Evolutionary conservation across 2,113 vertebrate species (phyloP).

Genomic region (Larimichthys crocea): DNA sequence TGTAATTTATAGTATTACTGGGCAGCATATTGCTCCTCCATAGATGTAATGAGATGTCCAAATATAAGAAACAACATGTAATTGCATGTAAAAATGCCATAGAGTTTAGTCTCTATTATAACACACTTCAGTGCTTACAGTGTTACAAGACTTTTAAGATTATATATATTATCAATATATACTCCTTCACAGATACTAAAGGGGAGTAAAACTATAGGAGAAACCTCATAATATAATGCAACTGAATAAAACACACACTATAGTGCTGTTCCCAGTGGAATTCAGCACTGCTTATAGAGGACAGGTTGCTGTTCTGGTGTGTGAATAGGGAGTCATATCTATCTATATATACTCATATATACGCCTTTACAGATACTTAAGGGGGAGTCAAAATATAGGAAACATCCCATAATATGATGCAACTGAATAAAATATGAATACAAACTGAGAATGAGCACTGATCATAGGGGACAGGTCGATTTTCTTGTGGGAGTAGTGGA

Average conservation of each 20-base stretch:
- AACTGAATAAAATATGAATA: too few relatives aligned
- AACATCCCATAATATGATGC: too few relatives aligned
- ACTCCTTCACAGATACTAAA: neutral
- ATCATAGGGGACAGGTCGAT: too few relatives aligned
- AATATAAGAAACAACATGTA: neutral
- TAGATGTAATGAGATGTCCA: neutral
- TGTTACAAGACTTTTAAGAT: neutral
- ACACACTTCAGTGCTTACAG: neutral
- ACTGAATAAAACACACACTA: neutral
- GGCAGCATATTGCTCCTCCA: neutral
- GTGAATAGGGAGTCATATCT: too few relatives aligned
- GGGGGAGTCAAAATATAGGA: too few relatives aligned
- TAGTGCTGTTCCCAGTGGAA: neutral
- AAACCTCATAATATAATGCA: neutral
- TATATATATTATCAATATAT: neutral
- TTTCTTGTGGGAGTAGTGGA: neutral
- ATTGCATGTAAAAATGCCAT: neutral
- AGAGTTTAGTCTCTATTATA: neutral
- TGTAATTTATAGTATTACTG: slow-evolving; percentile 3
- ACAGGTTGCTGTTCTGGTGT: too few relatives aligned
- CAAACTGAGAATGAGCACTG: too few relatives aligned
- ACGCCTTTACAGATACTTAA: too few relatives aligned
- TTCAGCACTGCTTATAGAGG: too few relatives aligned
- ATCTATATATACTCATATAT: too few relatives aligned
- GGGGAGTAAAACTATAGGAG: neutral